Conservation (phyloP, 2,797 vertebrate genomes). For the Iguana delicatissima region DNA sequence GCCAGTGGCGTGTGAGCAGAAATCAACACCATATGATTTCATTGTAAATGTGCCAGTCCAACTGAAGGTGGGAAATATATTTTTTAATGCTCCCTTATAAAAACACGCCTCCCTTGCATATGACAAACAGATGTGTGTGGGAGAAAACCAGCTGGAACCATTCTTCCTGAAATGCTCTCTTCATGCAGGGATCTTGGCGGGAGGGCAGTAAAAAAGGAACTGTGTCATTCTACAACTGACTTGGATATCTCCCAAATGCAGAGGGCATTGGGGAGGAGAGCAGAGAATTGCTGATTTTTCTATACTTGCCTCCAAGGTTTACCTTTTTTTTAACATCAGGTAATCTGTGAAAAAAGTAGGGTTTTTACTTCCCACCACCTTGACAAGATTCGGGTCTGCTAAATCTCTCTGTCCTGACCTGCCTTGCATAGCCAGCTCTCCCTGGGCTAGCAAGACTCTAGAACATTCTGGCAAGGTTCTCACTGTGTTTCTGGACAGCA, state of each 20-base stretch:
- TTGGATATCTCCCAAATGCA: neutral
- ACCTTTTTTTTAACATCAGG: neutral
- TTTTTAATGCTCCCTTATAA: neutral
- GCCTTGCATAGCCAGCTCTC: neutral
- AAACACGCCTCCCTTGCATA: neutral
- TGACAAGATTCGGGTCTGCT: neutral
- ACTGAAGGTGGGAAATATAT: neutral
- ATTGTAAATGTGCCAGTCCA: neutral
- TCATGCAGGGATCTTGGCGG: neutral
- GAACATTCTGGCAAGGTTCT: too few relatives aligned
- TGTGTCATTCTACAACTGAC: too few relatives aligned
- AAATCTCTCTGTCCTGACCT: neutral
- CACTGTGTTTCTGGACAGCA: neutral
- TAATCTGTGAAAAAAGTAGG: neutral
- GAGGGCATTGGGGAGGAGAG: too few relatives aligned
- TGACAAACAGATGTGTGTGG: neutral
- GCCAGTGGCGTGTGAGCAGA: neutral
- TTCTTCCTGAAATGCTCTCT: neutral
- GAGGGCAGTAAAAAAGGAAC: neutral
- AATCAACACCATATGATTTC: neutral
- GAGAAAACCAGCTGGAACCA: neutral
- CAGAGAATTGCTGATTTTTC: neutral
- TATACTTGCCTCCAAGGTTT: too few relatives aligned
- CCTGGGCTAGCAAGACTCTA: neutral
- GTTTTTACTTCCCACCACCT: neutral